Evolutionary conservation across 2,113 vertebrate species (phyloP).

Genomic region (Okapia johnstoni): DNA sequence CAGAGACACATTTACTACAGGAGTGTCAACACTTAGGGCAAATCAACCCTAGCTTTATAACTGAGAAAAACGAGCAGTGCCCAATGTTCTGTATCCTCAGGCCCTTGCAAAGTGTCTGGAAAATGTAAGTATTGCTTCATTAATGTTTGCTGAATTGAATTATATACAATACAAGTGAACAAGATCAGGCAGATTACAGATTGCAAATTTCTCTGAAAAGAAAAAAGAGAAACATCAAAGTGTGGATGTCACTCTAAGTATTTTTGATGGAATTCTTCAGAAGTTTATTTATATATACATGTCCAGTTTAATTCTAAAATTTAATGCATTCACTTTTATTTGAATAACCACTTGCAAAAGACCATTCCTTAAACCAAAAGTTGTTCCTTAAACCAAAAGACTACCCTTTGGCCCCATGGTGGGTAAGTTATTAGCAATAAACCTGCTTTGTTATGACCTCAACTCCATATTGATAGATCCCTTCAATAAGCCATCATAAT

Average conservation of each 20-base stretch:
- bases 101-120: background rate
- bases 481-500: background rate
- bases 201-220: background rate
- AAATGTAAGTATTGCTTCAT: background rate
- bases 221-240: background rate
- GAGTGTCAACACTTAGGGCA: background rate
- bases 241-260: background rate
- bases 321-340: background rate
- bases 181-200: background rate
- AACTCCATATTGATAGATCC: background rate
- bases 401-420: background rate
- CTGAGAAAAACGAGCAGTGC: background rate
- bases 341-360: background rate
- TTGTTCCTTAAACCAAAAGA: background rate
- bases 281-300: background rate
- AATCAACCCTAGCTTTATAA: background rate
- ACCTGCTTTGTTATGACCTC: background rate
- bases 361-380: conserved; percentile 17
- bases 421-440: background rate
- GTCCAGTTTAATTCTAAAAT: background rate
- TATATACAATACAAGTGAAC: background rate
- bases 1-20: background rate
- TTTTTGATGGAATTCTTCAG: background rate
- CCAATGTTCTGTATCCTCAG: background rate
- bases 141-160: background rate